phyloP scores from a whole-genome alignment of 2,113 vertebrate genomes.

The Theristicus caerulescens region DNA sequence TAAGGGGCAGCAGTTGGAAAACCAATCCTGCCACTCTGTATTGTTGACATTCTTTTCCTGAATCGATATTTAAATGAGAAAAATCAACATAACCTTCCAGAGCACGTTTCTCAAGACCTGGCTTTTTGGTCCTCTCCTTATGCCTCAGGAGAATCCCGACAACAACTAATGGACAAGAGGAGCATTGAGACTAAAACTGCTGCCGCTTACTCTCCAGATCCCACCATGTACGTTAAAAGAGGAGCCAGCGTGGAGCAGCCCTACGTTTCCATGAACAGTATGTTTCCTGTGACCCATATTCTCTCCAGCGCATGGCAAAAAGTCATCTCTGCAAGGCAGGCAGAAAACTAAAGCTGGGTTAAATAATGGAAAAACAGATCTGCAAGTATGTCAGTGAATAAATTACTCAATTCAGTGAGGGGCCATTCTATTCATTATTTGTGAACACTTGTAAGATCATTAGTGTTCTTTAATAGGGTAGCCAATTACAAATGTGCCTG shows the following conservation, averaged over 20 bases:
- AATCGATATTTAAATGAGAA: neutral
- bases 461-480: slow-evolving; percentile 54
- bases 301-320: neutral
- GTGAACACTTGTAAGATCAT: slow-evolving; percentile 55
- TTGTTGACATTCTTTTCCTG: neutral
- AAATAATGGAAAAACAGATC: slow-evolving; percentile 48
- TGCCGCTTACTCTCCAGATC: neutral
- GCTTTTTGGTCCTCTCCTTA: neutral
- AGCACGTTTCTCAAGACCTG: neutral
- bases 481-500: slow-evolving; percentile 58
- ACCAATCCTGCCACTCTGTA: neutral
- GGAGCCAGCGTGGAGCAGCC: neutral
- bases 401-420: slow-evolving; percentile 43
- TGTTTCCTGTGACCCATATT: slow-evolving; percentile 2
- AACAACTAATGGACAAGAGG: neutral
- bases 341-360: slow-evolving; percentile 35
- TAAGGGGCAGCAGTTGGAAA: neutral
- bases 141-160: neutral
- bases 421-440: slow-evolving; percentile 58
- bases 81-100: neutral
- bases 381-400: slow-evolving; percentile 43
- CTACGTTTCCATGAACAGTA: neutral
- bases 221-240: neutral
- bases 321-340: slow-evolving; percentile 5
- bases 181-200: neutral